Conservation (phyloP, 2,113 vertebrate genomes). For the Arenaria interpres region DNA sequence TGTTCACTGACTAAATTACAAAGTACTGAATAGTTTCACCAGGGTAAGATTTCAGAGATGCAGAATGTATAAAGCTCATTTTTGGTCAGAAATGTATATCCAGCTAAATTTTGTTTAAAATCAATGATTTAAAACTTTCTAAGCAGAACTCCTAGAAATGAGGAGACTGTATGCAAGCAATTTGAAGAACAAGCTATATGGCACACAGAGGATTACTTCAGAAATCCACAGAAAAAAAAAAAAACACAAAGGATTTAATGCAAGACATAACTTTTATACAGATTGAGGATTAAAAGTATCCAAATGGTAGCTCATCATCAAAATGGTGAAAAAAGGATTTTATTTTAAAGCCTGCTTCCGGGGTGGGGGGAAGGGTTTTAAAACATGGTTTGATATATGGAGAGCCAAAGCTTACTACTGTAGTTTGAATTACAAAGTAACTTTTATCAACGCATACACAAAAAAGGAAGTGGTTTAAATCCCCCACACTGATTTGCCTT, state of each 20-base stretch:
- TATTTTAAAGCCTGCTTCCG: not conserved
- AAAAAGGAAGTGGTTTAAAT: not conserved
- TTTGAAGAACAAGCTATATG: not conserved
- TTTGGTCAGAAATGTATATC: not conserved
- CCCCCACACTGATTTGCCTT: not conserved
- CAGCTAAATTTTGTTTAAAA: not conserved
- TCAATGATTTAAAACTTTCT: not conserved
- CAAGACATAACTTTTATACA: conserved; percentile 40
- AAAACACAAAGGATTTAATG: not conserved
- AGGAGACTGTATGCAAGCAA: not conserved
- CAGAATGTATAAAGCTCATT: not conserved
- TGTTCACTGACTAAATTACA: not conserved
- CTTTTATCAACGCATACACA: not conserved
- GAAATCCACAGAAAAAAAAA: not conserved
- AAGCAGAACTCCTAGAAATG: not conserved
- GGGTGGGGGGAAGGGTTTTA: not conserved
- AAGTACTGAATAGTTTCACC: not conserved
- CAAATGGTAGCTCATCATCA: not conserved
- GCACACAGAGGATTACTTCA: conserved; percentile 8
- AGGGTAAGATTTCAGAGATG: not conserved
- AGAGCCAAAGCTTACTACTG: not conserved
- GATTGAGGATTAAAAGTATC: conserved; percentile 40
- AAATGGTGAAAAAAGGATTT: not conserved
- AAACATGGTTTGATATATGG: not conserved
- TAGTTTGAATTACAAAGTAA: not conserved